Evolutionary conservation across 2,888 invertebrate genomes (phyloP).

Genomic region (Galeruca laticollis): DNA sequence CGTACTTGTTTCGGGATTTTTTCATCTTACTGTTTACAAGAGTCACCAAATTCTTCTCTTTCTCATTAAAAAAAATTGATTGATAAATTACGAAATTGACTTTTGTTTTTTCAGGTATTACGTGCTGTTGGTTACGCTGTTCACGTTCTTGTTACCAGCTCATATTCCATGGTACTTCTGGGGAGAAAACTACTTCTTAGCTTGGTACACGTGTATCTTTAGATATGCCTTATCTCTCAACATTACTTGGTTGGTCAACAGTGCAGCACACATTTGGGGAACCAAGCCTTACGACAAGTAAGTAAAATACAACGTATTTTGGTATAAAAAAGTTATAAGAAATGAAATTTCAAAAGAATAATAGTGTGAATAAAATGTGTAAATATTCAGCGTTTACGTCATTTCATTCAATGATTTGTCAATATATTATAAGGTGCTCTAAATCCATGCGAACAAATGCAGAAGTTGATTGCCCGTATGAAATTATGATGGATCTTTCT

Average conservation of each 20-base stretch:
- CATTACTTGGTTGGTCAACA: conserved; percentile 93
- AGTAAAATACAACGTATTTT: conserved; percentile 58
- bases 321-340: not conserved
- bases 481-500: no score
- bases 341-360: no score
- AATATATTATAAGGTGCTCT: no score
- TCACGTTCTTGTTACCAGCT: conserved; percentile 85
- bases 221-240: conserved; percentile 85
- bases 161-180: conserved; percentile 75
- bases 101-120: conserved; percentile 74
- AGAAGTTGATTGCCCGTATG: no score
- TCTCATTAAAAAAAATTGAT: not conserved
- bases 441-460: no score
- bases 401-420: no score
- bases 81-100: not conserved
- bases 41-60: not conserved
- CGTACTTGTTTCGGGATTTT: no score
- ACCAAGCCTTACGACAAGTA: conserved; percentile 89
- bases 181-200: conserved; percentile 77
- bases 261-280: conserved; percentile 93
- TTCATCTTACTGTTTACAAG: no score
- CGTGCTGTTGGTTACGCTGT: conserved; percentile 78
- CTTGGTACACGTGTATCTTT: conserved; percentile 83
- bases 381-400: no score
- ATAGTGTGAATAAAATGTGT: no score